Conservation (phyloP, 1,140 invertebrate genomes). For the Nasonia giraulti region DNA sequence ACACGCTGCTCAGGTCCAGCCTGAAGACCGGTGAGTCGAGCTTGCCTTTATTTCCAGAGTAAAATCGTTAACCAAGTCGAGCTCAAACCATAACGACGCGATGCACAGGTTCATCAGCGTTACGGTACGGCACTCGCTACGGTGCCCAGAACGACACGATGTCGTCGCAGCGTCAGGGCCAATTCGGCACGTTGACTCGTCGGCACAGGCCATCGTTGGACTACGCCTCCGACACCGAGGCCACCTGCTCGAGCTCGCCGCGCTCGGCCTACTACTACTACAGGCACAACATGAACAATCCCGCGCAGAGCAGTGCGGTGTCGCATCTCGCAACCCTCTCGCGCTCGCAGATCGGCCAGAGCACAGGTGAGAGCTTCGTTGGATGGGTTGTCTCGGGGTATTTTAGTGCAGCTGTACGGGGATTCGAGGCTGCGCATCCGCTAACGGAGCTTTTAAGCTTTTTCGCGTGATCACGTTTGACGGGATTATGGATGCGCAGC, state of each 20-base stretch:
- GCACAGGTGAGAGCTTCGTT: slow-evolving; percentile 60
- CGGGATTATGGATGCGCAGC: not conserved
- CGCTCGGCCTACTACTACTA: slow-evolving; percentile 87
- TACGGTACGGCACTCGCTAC: slow-evolving; percentile 78
- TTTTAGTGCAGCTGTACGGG: too few relatives aligned
- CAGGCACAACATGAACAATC: slow-evolving; percentile 74
- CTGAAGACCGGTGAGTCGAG: slow-evolving; percentile 78
- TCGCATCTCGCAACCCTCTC: slow-evolving; percentile 72
- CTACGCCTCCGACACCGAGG: slow-evolving; percentile 96
- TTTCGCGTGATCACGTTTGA: not conserved
- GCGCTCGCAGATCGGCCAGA: slow-evolving; percentile 71
- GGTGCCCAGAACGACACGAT: slow-evolving; percentile 73
- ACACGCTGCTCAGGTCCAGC: slow-evolving; percentile 84
- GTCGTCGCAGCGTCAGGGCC: slow-evolving; percentile 66
- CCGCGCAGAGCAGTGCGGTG: slow-evolving; percentile 66
- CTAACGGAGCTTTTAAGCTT: not conserved
- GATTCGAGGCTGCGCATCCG: not conserved
- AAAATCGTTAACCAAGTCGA: too few relatives aligned
- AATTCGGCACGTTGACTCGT: slow-evolving; percentile 77
- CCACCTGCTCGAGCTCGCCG: slow-evolving; percentile 82
- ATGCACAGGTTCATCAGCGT: slow-evolving; percentile 68
- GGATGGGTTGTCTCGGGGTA: too few relatives aligned
- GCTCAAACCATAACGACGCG: too few relatives aligned
- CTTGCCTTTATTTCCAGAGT: too few relatives aligned
- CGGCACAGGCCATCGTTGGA: slow-evolving; percentile 85